phyloP scores from a whole-genome alignment of 1,140 invertebrate genomes.

The Leptinotarsa texana region DNA sequence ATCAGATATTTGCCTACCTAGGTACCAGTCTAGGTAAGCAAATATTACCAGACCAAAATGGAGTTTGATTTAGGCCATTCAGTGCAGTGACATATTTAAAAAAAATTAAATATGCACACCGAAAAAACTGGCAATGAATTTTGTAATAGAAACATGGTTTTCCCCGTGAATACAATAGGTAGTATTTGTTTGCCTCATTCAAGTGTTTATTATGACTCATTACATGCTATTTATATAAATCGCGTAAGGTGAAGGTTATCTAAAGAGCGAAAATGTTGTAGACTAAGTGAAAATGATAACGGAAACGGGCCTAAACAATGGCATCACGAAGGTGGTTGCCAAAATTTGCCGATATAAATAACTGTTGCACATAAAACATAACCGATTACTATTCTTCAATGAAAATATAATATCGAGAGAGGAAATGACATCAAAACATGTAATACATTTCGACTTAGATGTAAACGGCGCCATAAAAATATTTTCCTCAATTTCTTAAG shows the following conservation, averaged over 20 bases:
- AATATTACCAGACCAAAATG: too few relatives aligned
- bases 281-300: neutral
- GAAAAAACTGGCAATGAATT: too few relatives aligned
- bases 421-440: neutral
- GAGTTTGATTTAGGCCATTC: too few relatives aligned
- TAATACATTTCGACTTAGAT: neutral
- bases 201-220: neutral
- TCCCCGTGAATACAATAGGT: too few relatives aligned
- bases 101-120: too few relatives aligned
- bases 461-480: neutral
- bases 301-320: neutral
- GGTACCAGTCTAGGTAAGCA: too few relatives aligned
- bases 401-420: too few relatives aligned
- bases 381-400: too few relatives aligned
- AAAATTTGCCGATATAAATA: neutral
- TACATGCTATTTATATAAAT: conserved; percentile 1
- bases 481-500: neutral
- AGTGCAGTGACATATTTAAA: too few relatives aligned
- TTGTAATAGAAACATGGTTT: too few relatives aligned
- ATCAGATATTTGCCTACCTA: too few relatives aligned
- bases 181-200: neutral
- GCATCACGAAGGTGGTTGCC: neutral
- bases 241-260: conserved; percentile 2
- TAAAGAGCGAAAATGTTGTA: too few relatives aligned
- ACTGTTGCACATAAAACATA: conserved; percentile 2